A percentile compares a stretch with the other conserved stretches of the same genome.
Conservation (phyloP, 2,888 invertebrate genomes). For the Carabus problematicus region DNA sequence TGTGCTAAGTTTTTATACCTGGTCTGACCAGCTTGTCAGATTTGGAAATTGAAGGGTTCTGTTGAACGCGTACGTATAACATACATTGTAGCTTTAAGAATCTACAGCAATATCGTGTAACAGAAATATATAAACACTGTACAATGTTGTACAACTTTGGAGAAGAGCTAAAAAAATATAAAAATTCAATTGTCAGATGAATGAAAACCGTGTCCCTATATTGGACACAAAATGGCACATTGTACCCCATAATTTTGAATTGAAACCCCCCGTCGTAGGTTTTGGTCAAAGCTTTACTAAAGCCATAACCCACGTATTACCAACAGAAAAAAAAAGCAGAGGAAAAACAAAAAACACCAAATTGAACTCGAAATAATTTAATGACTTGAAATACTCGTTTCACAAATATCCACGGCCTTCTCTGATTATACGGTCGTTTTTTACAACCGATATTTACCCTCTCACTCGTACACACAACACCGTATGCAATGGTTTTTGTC, state of each 20-base stretch:
- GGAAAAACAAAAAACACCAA: constrained; percentile 15
- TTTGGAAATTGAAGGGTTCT: no score
- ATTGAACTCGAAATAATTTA: constrained; percentile 23
- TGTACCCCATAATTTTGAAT: constrained; percentile 4
- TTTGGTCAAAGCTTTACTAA: background rate
- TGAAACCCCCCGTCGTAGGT: background rate
- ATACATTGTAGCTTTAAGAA: no score
- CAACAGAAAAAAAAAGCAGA: background rate
- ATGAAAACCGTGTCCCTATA: background rate
- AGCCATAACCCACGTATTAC: constrained; percentile 12
- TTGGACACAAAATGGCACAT: background rate
- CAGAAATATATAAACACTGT: no score
- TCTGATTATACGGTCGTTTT: constrained; percentile 37
- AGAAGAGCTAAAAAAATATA: no score
- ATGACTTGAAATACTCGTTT: constrained; percentile 33
- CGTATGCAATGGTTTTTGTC: constrained; percentile 19
- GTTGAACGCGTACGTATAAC: no score
- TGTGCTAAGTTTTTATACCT: no score
- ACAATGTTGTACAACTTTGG: no score
- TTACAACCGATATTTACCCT: constrained; percentile 24
- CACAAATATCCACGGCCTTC: constrained; percentile 33
- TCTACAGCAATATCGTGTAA: no score
- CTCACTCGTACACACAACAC: constrained; percentile 13
- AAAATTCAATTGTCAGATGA: background rate
- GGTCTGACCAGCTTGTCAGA: no score